Conservation (phyloP, 2,113 vertebrate species). For the Plectropomus leopardus region DNA sequence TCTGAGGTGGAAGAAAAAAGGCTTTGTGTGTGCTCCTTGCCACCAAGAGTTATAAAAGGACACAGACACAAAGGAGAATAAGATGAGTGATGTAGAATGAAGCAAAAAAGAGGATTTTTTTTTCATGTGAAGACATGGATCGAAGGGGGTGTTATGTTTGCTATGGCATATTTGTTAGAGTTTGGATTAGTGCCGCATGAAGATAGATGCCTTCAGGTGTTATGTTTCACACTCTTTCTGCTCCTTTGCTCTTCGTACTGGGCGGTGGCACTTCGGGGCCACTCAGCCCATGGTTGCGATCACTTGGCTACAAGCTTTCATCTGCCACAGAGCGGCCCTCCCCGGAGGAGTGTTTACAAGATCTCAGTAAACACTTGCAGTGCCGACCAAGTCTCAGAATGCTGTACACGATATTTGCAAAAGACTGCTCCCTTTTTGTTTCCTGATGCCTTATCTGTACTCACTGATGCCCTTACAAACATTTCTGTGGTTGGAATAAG, state of each 20-base stretch:
- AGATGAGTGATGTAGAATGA: slow-evolving; percentile 59
- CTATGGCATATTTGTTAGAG: slow-evolving; percentile 51
- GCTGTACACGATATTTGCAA: slow-evolving; percentile 6
- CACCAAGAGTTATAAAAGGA: slow-evolving; percentile 53
- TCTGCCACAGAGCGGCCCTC: slow-evolving; percentile 25
- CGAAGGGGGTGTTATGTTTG: slow-evolving; percentile 67
- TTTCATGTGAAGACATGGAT: slow-evolving; percentile 68
- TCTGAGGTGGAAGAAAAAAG: slow-evolving; percentile 77
- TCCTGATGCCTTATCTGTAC: slow-evolving; percentile 17
- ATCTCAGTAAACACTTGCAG: slow-evolving; percentile 49
- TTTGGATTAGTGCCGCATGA: slow-evolving; percentile 56
- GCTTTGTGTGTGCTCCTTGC: slow-evolving; percentile 69
- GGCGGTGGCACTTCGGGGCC: slow-evolving; percentile 47
- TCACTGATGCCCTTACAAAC: background rate
- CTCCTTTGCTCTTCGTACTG: slow-evolving; percentile 19
- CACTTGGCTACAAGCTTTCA: slow-evolving; percentile 49
- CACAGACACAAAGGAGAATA: slow-evolving; percentile 30
- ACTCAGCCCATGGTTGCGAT: slow-evolving; percentile 32
- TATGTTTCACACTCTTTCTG: slow-evolving; percentile 54
- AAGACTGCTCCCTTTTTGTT: background rate
- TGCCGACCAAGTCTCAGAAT: slow-evolving; percentile 34
- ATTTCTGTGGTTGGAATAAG: slow-evolving; percentile 12
- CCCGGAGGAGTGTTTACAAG: slow-evolving; percentile 50
- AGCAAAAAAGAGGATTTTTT: slow-evolving; percentile 34
- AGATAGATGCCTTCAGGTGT: slow-evolving; percentile 59